These are phyloP conservation scores for Epinotia brunnichana DNA, from an alignment of 2,888 invertebrate genomes.

Conservation along the genomic window DNA sequence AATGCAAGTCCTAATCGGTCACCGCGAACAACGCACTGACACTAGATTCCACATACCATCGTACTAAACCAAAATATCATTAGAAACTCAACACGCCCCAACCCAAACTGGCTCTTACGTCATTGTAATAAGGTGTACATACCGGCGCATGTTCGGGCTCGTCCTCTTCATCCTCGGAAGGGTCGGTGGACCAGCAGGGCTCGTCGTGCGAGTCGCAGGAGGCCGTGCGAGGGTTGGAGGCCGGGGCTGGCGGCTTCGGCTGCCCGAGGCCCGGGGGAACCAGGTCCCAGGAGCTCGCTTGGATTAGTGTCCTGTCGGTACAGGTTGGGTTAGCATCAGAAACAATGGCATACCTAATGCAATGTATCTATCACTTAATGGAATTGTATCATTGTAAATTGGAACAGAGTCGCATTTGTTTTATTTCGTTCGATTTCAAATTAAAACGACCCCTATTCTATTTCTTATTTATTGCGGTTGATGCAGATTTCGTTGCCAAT, in stretches of 20 bases:
- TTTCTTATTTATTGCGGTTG: too few relatives aligned
- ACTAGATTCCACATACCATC: not conserved
- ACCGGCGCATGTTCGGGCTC: constrained; percentile 86
- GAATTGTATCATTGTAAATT: not conserved
- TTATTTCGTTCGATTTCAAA: too few relatives aligned
- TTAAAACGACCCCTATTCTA: too few relatives aligned
- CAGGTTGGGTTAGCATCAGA: not conserved
- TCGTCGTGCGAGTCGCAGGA: constrained; percentile 86
- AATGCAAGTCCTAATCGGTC: not conserved
- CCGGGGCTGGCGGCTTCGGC: constrained; percentile 57
- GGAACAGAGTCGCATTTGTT: not conserved
- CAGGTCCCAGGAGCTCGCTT: constrained; percentile 89
- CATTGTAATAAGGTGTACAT: constrained; percentile 47
- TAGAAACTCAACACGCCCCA: constrained; percentile 8
- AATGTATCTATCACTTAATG: not conserved
- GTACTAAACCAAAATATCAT: not conserved
- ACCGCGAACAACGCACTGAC: constrained; percentile 5
- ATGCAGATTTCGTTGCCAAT: too few relatives aligned
- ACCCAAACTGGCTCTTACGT: not conserved
- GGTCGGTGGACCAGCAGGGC: constrained; percentile 95
- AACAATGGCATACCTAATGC: constrained; percentile 58
- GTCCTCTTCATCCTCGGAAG: constrained; percentile 95
- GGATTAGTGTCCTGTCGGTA: constrained; percentile 86
- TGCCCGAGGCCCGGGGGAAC: constrained; percentile 65
- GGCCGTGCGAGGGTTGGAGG: constrained; percentile 61